phyloP scores from a whole-genome alignment of 1,140 invertebrate genomes.

The Prorops nasuta region DNA sequence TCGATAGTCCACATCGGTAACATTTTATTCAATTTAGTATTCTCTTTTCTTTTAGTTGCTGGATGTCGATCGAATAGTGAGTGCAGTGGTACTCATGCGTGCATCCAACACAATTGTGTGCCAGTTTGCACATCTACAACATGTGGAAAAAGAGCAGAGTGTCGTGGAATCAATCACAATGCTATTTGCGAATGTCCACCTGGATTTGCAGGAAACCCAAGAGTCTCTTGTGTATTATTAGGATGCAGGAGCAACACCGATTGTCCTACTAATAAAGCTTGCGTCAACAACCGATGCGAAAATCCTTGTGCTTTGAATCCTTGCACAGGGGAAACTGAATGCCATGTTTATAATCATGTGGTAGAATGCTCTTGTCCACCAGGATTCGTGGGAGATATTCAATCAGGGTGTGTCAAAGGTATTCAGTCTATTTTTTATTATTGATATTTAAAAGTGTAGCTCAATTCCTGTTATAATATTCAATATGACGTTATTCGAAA shows the following conservation, averaged over 20 bases:
- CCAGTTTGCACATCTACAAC: conserved; percentile 69
- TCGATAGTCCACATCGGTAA: too few species aligned
- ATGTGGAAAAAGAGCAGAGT: conserved; percentile 73
- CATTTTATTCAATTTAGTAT: too few species aligned
- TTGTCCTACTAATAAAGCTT: conserved; percentile 73
- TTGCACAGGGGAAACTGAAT: conserved; percentile 71
- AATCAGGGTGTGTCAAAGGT: conserved; percentile 66
- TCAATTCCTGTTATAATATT: background rate
- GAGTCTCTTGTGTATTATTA: conserved; percentile 69
- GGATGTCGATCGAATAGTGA: conserved; percentile 73
- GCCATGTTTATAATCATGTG: conserved; percentile 73
- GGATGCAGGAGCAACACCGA: conserved; percentile 75
- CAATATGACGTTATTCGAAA: conserved; percentile 1
- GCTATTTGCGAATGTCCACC: conserved; percentile 78
- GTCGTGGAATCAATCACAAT: conserved; percentile 75
- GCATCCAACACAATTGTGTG: conserved; percentile 75
- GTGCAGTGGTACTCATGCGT: conserved; percentile 74
- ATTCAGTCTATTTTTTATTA: conserved; percentile 13
- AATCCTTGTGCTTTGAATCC: conserved; percentile 71
- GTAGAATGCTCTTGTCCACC: conserved; percentile 77
- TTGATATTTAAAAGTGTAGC: conserved; percentile 1
- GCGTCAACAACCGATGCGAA: conserved; percentile 76
- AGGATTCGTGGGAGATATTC: conserved; percentile 68
- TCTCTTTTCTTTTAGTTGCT: conserved; percentile 46
- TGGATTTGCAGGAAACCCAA: conserved; percentile 79